Conservation (phyloP, 2,888 invertebrate species). For the Oscheius sp. region DNA sequence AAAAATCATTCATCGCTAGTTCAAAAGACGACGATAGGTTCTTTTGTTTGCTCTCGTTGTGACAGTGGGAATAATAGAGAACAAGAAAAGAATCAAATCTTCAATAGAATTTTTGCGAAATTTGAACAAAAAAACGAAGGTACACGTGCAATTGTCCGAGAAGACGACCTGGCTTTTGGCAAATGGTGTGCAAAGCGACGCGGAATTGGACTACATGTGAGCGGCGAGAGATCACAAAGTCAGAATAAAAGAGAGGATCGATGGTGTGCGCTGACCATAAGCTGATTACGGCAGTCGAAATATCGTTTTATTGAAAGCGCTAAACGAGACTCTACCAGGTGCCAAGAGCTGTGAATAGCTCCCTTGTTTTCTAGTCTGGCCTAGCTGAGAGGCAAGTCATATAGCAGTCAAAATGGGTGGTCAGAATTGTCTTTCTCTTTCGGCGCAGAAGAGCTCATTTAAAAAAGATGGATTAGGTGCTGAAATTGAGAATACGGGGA, state of each 20-base stretch:
- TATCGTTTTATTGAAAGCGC: conserved; percentile 27
- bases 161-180: neutral
- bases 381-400: too few species aligned
- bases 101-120: too few species aligned
- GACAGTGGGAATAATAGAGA: too few species aligned
- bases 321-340: neutral
- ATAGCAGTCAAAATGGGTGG: neutral
- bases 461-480: too few species aligned
- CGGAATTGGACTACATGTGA: conserved; percentile 25
- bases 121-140: too few species aligned
- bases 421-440: neutral
- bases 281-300: conserved; percentile 22
- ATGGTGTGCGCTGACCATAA: conserved; percentile 27
- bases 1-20: too few species aligned
- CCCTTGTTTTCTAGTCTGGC: too few species aligned
- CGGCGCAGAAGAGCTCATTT: neutral
- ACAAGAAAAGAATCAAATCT: too few species aligned
- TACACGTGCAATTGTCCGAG: too few species aligned
- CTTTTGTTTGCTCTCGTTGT: too few species aligned
- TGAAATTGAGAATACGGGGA: too few species aligned
- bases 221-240: conserved; percentile 27
- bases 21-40: too few species aligned
- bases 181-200: conserved; percentile 9
- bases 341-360: neutral
- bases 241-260: conserved; percentile 30